These are phyloP conservation scores for Jaculus jaculus DNA, from an alignment of 2,113 vertebrate genomes.

Conservation along the genomic window DNA sequence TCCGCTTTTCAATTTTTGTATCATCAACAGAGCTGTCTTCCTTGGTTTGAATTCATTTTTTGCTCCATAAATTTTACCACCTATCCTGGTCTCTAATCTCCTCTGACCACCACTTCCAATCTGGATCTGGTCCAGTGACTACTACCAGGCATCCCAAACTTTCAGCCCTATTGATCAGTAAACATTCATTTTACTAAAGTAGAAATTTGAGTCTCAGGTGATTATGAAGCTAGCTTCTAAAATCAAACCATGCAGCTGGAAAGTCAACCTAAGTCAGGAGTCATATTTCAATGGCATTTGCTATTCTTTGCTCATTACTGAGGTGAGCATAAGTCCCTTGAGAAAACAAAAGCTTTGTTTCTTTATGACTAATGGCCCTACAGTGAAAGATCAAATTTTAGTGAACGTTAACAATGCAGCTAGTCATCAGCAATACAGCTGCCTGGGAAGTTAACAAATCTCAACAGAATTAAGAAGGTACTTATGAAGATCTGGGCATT, in stretches of 20 bases:
- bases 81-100: background rate
- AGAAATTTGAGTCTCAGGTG: background rate
- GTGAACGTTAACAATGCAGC: slow-evolving; percentile 34
- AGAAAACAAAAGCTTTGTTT: slow-evolving; percentile 7
- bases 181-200: slow-evolving; percentile 43
- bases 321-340: background rate
- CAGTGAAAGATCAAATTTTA: slow-evolving; percentile 37
- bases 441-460: background rate
- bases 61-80: background rate
- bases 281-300: background rate
- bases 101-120: background rate
- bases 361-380: background rate
- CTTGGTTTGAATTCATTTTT: background rate
- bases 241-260: background rate
- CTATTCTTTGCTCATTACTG: background rate
- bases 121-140: background rate
- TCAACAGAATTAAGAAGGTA: background rate
- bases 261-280: background rate
- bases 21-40: background rate
- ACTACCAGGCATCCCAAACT: background rate
- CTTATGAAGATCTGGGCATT: slow-evolving; percentile 2
- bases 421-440: background rate
- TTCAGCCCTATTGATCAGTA: background rate
- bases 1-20: background rate
- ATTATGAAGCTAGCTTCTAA: slow-evolving; percentile 12